These are phyloP conservation scores for Disparrhopalites patrizii DNA, from an alignment of 2,888 invertebrate species.

Conservation along the genomic window DNA sequence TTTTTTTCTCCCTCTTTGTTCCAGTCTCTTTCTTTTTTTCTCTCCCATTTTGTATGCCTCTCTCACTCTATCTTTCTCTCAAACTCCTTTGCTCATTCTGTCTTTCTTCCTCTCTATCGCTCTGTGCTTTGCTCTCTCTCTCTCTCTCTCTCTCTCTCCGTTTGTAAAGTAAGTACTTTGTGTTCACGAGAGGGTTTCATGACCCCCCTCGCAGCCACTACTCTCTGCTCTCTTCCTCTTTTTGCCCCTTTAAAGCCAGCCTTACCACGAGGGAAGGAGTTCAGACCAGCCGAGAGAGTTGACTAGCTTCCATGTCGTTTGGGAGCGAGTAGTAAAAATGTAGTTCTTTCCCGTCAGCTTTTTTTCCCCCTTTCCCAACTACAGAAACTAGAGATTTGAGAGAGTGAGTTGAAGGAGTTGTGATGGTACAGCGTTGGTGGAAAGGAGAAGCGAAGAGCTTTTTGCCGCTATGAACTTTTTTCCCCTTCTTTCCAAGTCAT, in stretches of 20 bases:
- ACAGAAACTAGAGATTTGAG: too few relatives aligned
- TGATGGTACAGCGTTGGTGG: too few relatives aligned
- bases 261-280: background rate
- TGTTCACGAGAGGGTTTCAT: slow-evolving; percentile 4
- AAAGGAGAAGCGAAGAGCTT: too few relatives aligned
- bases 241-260: background rate
- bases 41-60: background rate
- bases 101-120: background rate
- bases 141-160: background rate
- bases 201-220: slow-evolving; percentile 11
- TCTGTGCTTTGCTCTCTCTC: background rate
- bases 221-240: background rate
- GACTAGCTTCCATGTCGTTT: too few relatives aligned
- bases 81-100: background rate
- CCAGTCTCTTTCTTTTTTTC: background rate
- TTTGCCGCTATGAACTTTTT: background rate
- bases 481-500: background rate
- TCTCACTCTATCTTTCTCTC: background rate
- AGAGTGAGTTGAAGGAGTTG: too few relatives aligned
- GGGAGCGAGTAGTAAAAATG: too few relatives aligned
- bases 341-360: too few relatives aligned
- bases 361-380: too few relatives aligned
- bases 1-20: too few relatives aligned
- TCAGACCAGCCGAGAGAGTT: too few relatives aligned
- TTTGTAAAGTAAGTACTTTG: too few relatives aligned